A percentile compares a stretch with the other conserved stretches of the same genome.
These are phyloP conservation scores for Diprion similis DNA, from an alignment of 1,140 invertebrate genomes.

Conservation along the genomic window DNA sequence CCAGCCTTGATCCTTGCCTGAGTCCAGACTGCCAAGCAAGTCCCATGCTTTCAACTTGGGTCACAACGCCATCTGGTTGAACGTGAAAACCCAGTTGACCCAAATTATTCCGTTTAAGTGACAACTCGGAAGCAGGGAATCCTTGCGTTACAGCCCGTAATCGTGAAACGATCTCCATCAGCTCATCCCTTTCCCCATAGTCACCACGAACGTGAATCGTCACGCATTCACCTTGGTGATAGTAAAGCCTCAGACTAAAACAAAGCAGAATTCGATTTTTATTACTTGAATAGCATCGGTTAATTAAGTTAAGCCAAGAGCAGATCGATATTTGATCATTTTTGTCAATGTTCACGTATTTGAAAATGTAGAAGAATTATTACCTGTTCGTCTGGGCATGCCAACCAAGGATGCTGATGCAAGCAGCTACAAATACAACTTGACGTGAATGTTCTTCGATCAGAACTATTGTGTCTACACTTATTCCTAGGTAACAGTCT, in stretches of 20 bases:
- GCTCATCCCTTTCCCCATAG: conserved; percentile 75
- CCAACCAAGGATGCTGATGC: conserved; percentile 85
- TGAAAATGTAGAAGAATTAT: neutral
- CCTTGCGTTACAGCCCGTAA: conserved; percentile 77
- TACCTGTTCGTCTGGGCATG: conserved; percentile 71
- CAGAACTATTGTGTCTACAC: conserved; percentile 85
- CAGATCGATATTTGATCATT: neutral
- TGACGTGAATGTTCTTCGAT: conserved; percentile 84
- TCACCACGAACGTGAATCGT: conserved; percentile 73
- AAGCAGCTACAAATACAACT: conserved; percentile 87
- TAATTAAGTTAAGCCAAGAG: neutral
- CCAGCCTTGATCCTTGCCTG: conserved; percentile 85
- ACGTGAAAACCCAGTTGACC: conserved; percentile 95
- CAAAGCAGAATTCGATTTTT: neutral
- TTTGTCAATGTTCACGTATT: no score
- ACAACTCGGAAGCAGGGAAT: conserved; percentile 77
- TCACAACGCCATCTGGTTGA: conserved; percentile 94
- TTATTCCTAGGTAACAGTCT: conserved; percentile 88
- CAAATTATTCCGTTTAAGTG: conserved; percentile 77
- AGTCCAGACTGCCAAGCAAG: conserved; percentile 90
- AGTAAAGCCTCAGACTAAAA: conserved; percentile 71
- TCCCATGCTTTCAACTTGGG: conserved; percentile 89
- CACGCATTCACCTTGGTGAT: conserved; percentile 87
- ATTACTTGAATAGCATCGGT: neutral
- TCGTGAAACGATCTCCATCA: conserved; percentile 79